These are phyloP conservation scores for Falco peregrinus DNA, from an alignment of 2,797 vertebrate genomes.

Conservation along the genomic window DNA sequence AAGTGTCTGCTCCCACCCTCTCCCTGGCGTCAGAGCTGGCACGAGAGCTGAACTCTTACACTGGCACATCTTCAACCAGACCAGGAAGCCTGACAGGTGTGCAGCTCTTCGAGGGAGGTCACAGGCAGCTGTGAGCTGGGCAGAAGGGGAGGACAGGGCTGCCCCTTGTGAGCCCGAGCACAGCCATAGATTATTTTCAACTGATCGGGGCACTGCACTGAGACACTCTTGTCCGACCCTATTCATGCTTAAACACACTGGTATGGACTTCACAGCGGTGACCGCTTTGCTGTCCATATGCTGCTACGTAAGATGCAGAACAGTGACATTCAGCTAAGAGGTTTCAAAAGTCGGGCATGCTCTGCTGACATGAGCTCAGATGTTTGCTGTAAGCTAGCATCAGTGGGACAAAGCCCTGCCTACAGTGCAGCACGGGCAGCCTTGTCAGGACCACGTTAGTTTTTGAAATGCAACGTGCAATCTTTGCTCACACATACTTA, in stretches of 20 bases:
- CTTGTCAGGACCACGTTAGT: background rate
- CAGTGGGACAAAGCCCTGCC: background rate
- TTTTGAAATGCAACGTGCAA: background rate
- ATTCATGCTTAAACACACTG: background rate
- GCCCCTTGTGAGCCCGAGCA: background rate
- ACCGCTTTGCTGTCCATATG: background rate
- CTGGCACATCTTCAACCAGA: background rate
- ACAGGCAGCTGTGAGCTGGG: background rate
- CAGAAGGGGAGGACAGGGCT: background rate
- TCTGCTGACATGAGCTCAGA: background rate
- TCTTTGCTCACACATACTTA: background rate
- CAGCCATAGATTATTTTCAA: background rate
- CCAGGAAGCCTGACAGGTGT: background rate
- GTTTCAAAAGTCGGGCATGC: background rate
- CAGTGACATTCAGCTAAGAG: rapidly evolving
- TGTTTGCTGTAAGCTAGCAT: background rate
- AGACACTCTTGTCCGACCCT: background rate
- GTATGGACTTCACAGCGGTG: background rate
- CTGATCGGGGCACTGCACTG: background rate
- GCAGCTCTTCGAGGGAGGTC: background rate
- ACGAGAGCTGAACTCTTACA: background rate
- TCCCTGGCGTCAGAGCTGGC: background rate
- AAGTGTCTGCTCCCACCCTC: background rate
- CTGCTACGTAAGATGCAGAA: rapidly evolving
- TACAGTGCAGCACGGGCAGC: background rate